Evolutionary conservation across 2,888 invertebrate species (phyloP), one percentile per base, ranked within the genome.

Genomic region (Hypomecis atomaria): DNA sequence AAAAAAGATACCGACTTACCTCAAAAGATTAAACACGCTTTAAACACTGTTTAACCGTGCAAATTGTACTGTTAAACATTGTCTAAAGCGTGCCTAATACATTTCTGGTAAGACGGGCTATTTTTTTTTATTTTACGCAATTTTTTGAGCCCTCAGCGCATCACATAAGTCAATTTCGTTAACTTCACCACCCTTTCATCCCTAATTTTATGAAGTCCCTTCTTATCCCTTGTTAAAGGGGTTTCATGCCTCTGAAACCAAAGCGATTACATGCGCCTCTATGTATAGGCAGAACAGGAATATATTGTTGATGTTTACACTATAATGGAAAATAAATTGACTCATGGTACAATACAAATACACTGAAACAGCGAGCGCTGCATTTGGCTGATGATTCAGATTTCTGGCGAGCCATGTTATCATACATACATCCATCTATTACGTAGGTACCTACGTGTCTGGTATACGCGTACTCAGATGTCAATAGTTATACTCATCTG

Each of bases 121-220:
- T 23, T 33, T 34, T 44, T 2, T 10, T 13, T 55, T 36, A 45
- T 23, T 36, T 1, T 9, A 6, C 23, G 36, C 6, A 44, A 44
- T 10, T 33, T 36, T 34, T 11, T 5, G 34, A 6, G n/a, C 10
- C 45, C 58, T 56, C 59, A 50, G 54, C 47, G 11, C 48, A 43
- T 43, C 55, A 66, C 69, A 70, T 74, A 75, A 75, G 70, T 75
- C 72, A 74, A 76, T 79, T 79, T 72, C 69, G 74, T 71, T 71
- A 75, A 76, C 75, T 78, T 75, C 66, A 62, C 69, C 66, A 73
- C 74, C 77, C 81, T 79, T 80, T 78, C 75, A 77, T 73, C 79
- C 76, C 71, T 75, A 76, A 81, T 81, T 78, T 78, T 71, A 76
- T 73, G 71, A 72, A 75, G 71, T 49, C 71, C 61, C 70, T 58